These are phyloP conservation scores for Oryzias javanicus DNA, from an alignment of 2,113 vertebrate genomes.

Conservation along the genomic window DNA sequence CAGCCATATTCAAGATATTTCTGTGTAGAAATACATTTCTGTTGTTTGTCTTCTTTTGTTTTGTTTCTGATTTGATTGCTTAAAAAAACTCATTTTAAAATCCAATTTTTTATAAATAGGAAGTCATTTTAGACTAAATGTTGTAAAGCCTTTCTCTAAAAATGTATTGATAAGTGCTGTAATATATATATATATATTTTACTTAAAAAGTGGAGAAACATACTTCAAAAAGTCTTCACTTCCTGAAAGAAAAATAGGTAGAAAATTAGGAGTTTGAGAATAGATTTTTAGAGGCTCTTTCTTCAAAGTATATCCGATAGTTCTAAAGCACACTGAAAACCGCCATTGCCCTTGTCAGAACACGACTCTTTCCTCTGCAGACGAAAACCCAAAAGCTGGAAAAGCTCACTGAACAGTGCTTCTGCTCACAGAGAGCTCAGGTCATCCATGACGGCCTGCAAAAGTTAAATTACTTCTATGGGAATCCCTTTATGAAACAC, in stretches of 20 bases:
- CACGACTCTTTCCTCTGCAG: not conserved
- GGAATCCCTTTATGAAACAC: not conserved
- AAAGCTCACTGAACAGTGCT: not conserved
- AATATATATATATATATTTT: too few species aligned
- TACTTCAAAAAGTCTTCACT: slow-evolving; percentile 10
- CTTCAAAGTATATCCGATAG: not conserved
- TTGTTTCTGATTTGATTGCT: too few species aligned
- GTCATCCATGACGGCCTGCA: not conserved
- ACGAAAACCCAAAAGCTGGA: not conserved
- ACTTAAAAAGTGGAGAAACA: too few species aligned
- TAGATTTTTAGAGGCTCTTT: not conserved
- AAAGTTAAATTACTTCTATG: not conserved
- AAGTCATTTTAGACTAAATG: too few species aligned
- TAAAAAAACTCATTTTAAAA: too few species aligned
- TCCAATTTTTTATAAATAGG: too few species aligned
- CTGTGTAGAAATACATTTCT: too few species aligned
- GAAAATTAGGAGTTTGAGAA: not conserved
- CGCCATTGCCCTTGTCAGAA: too few species aligned
- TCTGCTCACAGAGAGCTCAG: not conserved
- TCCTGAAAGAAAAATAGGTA: not conserved
- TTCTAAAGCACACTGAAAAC: not conserved
- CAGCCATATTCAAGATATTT: too few species aligned
- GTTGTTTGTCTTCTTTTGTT: too few species aligned
- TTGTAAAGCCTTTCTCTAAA: too few species aligned
- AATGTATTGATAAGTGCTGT: too few species aligned